Conservation (phyloP, 2,888 invertebrate species). For the Coremacera marginata region DNA sequence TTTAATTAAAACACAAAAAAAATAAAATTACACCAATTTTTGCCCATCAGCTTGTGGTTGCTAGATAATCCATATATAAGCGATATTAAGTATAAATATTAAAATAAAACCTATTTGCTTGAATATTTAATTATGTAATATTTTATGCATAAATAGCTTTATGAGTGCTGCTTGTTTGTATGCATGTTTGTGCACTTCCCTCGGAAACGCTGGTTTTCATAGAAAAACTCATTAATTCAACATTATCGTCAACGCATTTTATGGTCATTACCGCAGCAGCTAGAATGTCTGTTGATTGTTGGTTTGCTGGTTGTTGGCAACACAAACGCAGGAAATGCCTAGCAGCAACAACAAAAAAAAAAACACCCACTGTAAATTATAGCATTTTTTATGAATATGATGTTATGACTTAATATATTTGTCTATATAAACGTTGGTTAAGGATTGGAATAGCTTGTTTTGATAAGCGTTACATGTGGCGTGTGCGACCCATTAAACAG, state of each 20-base stretch:
- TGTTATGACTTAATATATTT: too few relatives aligned
- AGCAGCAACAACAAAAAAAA: neutral
- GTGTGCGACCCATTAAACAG: neutral
- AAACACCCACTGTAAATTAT: neutral
- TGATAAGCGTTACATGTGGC: too few relatives aligned
- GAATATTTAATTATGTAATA: too few relatives aligned
- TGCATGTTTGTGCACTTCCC: constrained; percentile 1
- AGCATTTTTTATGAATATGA: neutral
- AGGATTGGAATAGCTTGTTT: too few relatives aligned
- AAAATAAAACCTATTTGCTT: too few relatives aligned
- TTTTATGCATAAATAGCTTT: neutral
- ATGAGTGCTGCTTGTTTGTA: neutral
- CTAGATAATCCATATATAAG: too few relatives aligned
- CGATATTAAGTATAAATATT: too few relatives aligned
- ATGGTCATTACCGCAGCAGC: constrained; percentile 16
- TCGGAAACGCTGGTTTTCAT: constrained; percentile 4
- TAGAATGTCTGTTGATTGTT: neutral
- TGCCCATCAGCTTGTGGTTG: too few relatives aligned
- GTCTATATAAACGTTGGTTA: too few relatives aligned
- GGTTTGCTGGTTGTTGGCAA: neutral
- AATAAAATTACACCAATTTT: too few relatives aligned
- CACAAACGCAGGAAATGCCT: neutral
- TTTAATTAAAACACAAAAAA: too few relatives aligned
- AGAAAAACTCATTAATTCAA: constrained; percentile 25
- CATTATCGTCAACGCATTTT: constrained; percentile 10